Conservation (phyloP, 92 coral and sea anemone genomes). For the Actinostola sp. region DNA sequence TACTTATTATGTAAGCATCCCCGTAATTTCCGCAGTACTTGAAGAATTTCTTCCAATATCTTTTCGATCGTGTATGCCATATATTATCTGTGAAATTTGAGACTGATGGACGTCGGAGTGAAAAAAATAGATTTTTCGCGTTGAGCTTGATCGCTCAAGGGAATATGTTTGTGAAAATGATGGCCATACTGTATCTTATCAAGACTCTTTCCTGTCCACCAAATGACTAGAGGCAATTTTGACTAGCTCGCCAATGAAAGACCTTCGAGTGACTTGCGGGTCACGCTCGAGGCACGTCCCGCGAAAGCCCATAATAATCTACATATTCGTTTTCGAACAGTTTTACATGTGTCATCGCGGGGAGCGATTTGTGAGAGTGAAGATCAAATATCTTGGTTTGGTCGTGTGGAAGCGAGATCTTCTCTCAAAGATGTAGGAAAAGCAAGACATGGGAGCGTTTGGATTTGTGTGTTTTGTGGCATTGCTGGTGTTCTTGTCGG, state of each 20-base stretch:
- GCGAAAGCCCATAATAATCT: slow-evolving; percentile 88
- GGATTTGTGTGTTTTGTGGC: slow-evolving; percentile 38
- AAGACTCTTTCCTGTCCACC: too few species aligned
- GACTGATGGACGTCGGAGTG: too few species aligned
- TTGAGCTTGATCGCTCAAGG: too few species aligned
- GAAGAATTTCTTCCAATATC: too few species aligned
- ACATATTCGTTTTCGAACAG: slow-evolving; percentile 46
- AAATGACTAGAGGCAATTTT: slow-evolving; percentile 16
- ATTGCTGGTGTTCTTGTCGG: slow-evolving; percentile 64
- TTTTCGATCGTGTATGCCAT: too few species aligned
- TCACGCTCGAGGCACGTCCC: slow-evolving; percentile 23
- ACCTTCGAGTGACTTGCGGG: slow-evolving; percentile 22
- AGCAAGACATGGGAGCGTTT: slow-evolving; percentile 34
- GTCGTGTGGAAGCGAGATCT: not conserved
- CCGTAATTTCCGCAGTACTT: too few species aligned
- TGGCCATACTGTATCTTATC: too few species aligned
- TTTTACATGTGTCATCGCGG: slow-evolving; percentile 36
- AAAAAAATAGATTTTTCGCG: too few species aligned
- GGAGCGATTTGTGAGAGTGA: slow-evolving; percentile 33
- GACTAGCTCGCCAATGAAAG: slow-evolving; percentile 6
- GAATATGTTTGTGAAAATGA: too few species aligned
- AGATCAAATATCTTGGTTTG: slow-evolving; percentile 46
- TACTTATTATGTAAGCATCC: too few species aligned
- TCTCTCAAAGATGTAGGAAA: slow-evolving; percentile 12
- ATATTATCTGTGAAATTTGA: too few species aligned